Evolutionary conservation across 2,113 vertebrate species (phyloP), one percentile per base, ranked within the genome.

Genomic region (Phodopus roborovskii): DNA sequence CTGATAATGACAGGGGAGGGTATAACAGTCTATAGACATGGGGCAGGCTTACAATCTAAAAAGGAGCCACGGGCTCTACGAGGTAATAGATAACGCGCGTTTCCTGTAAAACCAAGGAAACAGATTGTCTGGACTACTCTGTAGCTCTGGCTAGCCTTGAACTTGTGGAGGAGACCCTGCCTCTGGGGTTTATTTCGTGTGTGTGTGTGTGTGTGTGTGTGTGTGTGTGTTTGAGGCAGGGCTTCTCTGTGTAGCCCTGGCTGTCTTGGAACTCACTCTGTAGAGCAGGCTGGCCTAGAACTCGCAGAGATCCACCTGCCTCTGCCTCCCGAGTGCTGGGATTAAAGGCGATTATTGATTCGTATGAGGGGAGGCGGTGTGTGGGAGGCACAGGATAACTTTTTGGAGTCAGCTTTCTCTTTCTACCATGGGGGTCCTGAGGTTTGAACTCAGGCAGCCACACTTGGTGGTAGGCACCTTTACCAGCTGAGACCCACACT

Each of bases 11-110:
- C 45, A 68, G 88, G 20, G 7, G 19, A 12, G 73, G 71, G 28
- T 45, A 7, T n/a, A 39, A 83, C 71, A 70, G 50, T 95, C 33
- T 10, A 6, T 48, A 73, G 12, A 42, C 42, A 77, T 88, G 15
- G 75, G 39, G 88, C 79, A 94, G 84, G 79, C 16, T 36, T 84
- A 36, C 4, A 70, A 95, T 74, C 75, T 81, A 84, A 93, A 74
- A 68, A 77, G 58, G 20, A 39, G 66, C 8, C 28, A 24, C 42
- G 79, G 68, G 53, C 30, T 50, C 10, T n/a, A 20, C 17, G 10
- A 17, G 48, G 28, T 53, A 53, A 79, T 50, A 78, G 48, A 50
- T 26, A 50, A 39, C 39, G 11, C 16, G 28, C 22, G 42, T 36
- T 86, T 86, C 62, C 30, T 45, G 39, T 68, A 70, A 90, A 88